These are phyloP conservation scores for Caenorhabditis sp. DNA, from an alignment of 2,888 invertebrate genomes.

Conservation along the genomic window DNA sequence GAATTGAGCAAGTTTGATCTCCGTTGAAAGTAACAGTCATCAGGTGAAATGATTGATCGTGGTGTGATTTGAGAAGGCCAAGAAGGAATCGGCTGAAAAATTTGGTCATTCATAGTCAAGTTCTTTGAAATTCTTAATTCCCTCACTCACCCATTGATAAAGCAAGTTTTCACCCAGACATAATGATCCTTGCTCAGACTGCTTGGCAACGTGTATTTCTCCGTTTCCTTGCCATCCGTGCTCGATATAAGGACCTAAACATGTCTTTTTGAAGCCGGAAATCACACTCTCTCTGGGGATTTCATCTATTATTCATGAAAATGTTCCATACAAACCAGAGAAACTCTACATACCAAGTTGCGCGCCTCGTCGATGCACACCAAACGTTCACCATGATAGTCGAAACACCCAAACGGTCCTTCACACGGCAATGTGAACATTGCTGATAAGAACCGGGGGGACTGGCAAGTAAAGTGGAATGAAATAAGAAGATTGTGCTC, in stretches of 20 bases:
- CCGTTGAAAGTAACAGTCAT: constrained; percentile 51
- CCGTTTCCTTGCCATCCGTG: constrained; percentile 42
- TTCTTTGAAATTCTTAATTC: no score
- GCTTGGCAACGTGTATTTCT: constrained; percentile 40
- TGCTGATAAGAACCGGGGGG: constrained; percentile 33
- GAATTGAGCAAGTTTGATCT: constrained; percentile 44
- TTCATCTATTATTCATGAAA: constrained; percentile 18
- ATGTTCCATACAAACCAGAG: constrained; percentile 1
- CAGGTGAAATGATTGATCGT: constrained; percentile 60
- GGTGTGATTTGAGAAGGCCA: constrained; percentile 58
- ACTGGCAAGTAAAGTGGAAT: background rate
- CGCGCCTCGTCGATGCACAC: constrained; percentile 54
- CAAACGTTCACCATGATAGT: constrained; percentile 43
- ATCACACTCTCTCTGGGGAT: constrained; percentile 3
- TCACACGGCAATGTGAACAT: constrained; percentile 61
- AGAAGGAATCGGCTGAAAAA: constrained; percentile 44
- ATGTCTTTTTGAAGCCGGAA: background rate
- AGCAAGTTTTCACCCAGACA: constrained; percentile 60
- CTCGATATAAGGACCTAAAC: constrained; percentile 36
- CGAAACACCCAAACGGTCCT: constrained; percentile 64
- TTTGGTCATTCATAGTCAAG: no score
- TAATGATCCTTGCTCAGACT: constrained; percentile 43
- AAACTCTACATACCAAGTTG: constrained; percentile 40
- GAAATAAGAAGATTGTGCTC: background rate
- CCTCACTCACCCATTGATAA: constrained; percentile 45